Conservation (phyloP, 2,888 invertebrate genomes). For the Acleris emargana region DNA sequence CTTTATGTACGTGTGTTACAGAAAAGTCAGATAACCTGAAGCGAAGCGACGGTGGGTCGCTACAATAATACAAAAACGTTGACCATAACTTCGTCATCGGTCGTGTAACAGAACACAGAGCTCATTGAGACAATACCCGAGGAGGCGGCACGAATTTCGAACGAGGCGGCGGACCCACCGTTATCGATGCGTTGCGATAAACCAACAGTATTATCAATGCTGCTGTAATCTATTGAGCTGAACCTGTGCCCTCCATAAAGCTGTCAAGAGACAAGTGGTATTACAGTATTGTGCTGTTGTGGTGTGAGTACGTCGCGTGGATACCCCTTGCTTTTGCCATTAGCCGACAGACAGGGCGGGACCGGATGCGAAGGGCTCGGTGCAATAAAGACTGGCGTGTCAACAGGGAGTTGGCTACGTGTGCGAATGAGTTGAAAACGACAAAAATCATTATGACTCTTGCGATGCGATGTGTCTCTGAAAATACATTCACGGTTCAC, state of each 20-base stretch:
- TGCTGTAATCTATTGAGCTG: conserved; percentile 11
- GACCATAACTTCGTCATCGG: conserved; percentile 35
- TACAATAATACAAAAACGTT: not conserved
- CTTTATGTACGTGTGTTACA: too few species aligned
- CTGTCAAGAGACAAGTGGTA: conserved; percentile 41
- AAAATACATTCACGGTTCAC: too few species aligned
- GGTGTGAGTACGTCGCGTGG: conserved; percentile 45
- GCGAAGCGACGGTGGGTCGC: too few species aligned
- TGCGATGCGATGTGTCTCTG: too few species aligned
- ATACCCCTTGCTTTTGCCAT: conserved; percentile 54
- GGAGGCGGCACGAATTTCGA: conserved; percentile 47
- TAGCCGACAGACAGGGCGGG: conserved; percentile 63
- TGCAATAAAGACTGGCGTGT: conserved; percentile 35
- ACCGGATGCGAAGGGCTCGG: conserved; percentile 59
- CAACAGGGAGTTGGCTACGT: conserved; percentile 9
- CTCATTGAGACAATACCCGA: conserved; percentile 45
- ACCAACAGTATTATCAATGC: conserved; percentile 19
- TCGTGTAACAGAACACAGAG: conserved; percentile 46
- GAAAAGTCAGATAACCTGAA: too few species aligned
- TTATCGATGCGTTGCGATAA: conserved; percentile 15
- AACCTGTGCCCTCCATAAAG: conserved; percentile 30
- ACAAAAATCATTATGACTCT: too few species aligned
- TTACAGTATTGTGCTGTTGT: conserved; percentile 20
- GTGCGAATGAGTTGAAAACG: not conserved
- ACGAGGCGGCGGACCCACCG: conserved; percentile 37